Base-by-base conservation (phyloP, 2,797 vertebrate genomes). In the Setipinna tenuifilis region DNA sequence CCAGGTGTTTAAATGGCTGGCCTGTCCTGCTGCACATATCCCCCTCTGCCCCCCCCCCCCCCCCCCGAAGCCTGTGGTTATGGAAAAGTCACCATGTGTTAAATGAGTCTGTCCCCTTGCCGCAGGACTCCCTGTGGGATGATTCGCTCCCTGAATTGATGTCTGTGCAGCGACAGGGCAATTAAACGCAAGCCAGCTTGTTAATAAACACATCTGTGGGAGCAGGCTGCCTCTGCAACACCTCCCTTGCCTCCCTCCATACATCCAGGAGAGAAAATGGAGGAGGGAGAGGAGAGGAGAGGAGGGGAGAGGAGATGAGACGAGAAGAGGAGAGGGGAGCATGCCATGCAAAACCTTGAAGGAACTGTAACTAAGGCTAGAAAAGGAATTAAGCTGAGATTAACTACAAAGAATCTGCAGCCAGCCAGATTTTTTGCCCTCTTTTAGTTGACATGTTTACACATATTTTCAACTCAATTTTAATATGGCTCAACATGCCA, bases 121-220 rank as follows among this genome's bases (percentile, higher is more conserved):
- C 35, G 54, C 84, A 28, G 11, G 85, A 86, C 50, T 89, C 88
- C 88, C 87, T 85, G 58, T 81, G 85, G 85, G 85, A 78, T 87
- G 58, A 85, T 89, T 84, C 81, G 89, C 86, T 87, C 84, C 80
- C 82, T 86, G 62, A 84, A 86, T 90, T 85, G 83, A 87, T 85
- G 85, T 86, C 86, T 88, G 83, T 85, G 83, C 80, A 87, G 87
- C 85, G 90, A 92, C 85, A 88, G 89, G 85, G 89, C 90, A 91
- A 92, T 92, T 91, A 92, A 88, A 90, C 81, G 82, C 84, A 87
- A 92, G 84, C 85, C 86, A 89, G 85, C 87, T 89, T 89, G 90
- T 92, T 91, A 91, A 92, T 89, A 92, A 89, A 91, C 90, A 91
- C 89, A 91, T 90, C 89, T 88, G 88, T 88, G 82, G 88, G 89